Base-by-base conservation (phyloP, 1,140 invertebrate genomes). In the Drosophila lacteicornis region DNA sequence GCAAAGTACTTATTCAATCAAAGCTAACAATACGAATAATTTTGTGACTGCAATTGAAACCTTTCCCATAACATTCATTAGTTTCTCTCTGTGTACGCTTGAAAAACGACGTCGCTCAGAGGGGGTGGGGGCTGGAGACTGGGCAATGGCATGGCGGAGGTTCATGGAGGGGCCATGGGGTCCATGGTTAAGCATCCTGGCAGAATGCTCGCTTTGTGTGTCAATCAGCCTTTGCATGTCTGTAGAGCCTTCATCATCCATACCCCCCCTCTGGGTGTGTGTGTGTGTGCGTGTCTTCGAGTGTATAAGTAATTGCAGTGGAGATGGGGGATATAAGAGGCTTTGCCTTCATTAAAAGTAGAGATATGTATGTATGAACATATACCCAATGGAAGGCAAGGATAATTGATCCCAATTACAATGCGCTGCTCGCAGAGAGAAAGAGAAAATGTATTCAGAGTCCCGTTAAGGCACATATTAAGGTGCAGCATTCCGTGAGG, bases 211-310 rank as follows among this genome's bases (percentile, higher is more conserved):
- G 80, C 76, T 90, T 90, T 87, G 77, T 84, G 53, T 87, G 85
- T 90, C 84, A 90, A 84, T 90, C 85, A 87, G 84, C 69, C 80
- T 84, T 84, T 84, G 62, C 80, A 69, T 90, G 84, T 88, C 84
- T 66, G 61, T 46, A 63, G 49, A 12, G 56, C 62, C 67, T 74
- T 65, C 81, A 65, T 84, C 73, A 69, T 62, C 38, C 12, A 1
- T 33, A 36, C 33, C 2, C 33, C 33, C 43, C 22, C 58, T n/a
- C 6, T 46, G 42, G 6, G n/a, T 43, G 42, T n/a, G 36, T 58
- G 36, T 57, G 67, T 47, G 61, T 43, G 33, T 51, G 43, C 49
- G 30, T 61, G 67, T 27, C 50, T 47, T 19, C 17, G 25, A 9
- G 42, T 51, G 60, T 69, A 40, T 53, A 38, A 69, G 30, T 69